Evolutionary conservation across 2,888 invertebrate species (phyloP).

Genomic region (Mycalesis mineus): DNA sequence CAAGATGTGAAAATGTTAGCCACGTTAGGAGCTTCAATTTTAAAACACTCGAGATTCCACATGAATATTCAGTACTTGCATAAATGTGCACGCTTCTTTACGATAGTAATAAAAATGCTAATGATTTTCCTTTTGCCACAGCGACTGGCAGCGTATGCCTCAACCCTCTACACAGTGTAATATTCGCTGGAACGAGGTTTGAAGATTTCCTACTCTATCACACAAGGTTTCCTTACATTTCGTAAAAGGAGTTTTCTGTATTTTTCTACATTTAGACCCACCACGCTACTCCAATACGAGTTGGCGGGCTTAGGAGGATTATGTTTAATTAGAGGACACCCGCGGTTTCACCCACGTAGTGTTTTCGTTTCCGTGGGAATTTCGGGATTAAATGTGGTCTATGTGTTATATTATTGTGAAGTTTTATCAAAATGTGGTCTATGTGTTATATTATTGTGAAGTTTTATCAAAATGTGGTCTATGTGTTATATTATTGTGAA

Average conservation of each 20-base stretch:
- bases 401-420: too few species aligned
- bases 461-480: too few species aligned
- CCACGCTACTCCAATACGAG: too few species aligned
- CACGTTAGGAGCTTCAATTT: neutral
- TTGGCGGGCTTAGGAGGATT: too few species aligned
- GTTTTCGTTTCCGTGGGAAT: too few species aligned
- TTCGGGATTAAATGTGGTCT: too few species aligned
- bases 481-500: too few species aligned
- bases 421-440: too few species aligned
- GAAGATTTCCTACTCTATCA: constrained; percentile 4
- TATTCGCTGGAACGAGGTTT: constrained; percentile 12
- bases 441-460: too few species aligned
- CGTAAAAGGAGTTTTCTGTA: neutral
- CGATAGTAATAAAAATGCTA: constrained; percentile 25
- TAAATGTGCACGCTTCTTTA: constrained; percentile 23
- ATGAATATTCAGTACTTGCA: constrained; percentile 22
- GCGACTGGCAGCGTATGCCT: constrained; percentile 6
- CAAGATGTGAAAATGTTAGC: neutral
- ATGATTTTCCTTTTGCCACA: constrained; percentile 18
- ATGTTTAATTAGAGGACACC: too few species aligned
- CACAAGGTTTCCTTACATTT: neutral
- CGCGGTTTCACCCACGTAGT: too few species aligned
- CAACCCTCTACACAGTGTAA: constrained; percentile 1
- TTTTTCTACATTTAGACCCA: too few species aligned
- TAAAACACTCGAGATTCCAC: constrained; percentile 12